A percentile compares a stretch with the other conserved stretches of the same genome.
Evolutionary conservation across 2,113 vertebrate genomes (phyloP).

Genomic region (human): DNA sequence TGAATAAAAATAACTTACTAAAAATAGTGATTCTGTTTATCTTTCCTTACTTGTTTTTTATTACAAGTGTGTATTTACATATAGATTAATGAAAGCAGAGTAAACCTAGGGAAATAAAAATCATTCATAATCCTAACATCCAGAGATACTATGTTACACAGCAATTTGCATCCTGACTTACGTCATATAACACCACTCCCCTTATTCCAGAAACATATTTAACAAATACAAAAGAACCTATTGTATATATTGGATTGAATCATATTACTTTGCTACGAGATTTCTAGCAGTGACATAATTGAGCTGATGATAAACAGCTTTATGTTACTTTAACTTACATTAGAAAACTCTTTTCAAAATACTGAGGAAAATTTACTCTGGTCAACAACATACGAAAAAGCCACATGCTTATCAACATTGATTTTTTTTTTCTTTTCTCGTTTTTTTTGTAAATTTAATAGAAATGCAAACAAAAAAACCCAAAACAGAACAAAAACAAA

Average conservation of each 20-base stretch:
- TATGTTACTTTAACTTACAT: neutral
- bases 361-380: neutral
- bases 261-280: neutral
- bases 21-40: neutral
- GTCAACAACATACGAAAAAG: neutral
- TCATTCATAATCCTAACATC: neutral
- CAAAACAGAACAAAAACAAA: neutral
- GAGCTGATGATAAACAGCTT: neutral
- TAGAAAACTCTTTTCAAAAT: conserved; percentile 17
- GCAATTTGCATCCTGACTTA: conserved; percentile 32
- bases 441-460: neutral
- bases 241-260: neutral
- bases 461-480: neutral
- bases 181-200: neutral
- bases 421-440: neutral
- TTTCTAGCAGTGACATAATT: neutral
- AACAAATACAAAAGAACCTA: neutral
- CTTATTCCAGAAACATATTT: neutral
- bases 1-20: neutral
- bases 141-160: neutral
- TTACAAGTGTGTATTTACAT: neutral
- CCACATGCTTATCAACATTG: neutral
- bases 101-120: neutral
- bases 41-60: neutral
- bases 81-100: conserved; percentile 5